Evolutionary conservation across 2,113 vertebrate species (phyloP).

Genomic region (Perognathus longimembris): DNA sequence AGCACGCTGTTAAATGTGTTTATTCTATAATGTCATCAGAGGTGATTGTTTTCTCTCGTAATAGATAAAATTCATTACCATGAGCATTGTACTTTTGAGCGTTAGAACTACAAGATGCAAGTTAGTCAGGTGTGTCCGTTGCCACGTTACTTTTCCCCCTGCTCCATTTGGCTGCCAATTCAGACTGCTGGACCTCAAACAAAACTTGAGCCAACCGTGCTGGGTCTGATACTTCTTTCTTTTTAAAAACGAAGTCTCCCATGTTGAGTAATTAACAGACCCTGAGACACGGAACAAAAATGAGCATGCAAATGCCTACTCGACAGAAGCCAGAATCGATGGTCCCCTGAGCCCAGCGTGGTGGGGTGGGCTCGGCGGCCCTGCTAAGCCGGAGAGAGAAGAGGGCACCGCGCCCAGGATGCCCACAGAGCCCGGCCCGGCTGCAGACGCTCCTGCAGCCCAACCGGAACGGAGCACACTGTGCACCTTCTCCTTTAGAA

Average conservation of each 20-base stretch:
- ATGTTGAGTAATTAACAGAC: slow-evolving; percentile 78
- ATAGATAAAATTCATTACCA: slow-evolving; percentile 93
- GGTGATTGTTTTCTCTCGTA: slow-evolving; percentile 91
- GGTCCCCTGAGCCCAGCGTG: background rate
- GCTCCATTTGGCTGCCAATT: slow-evolving; percentile 78
- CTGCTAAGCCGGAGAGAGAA: too few relatives aligned
- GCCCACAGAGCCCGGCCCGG: too few relatives aligned
- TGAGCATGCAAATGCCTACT: slow-evolving; percentile 68
- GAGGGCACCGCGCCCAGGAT: too few relatives aligned
- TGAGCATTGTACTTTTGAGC: slow-evolving; percentile 90
- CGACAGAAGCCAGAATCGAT: slow-evolving; percentile 50
- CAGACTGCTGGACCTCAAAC: slow-evolving; percentile 84
- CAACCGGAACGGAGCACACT: background rate
- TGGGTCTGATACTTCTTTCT: slow-evolving; percentile 33
- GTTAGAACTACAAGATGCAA: slow-evolving; percentile 85
- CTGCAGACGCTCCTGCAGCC: too few relatives aligned
- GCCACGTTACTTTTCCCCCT: background rate
- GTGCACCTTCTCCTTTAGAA: background rate
- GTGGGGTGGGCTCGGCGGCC: background rate
- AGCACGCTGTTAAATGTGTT: slow-evolving; percentile 95
- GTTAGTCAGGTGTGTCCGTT: slow-evolving; percentile 88
- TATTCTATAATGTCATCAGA: slow-evolving; percentile 95
- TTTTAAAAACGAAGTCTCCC: slow-evolving; percentile 28
- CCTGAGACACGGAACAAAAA: slow-evolving; percentile 67
- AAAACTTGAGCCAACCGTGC: slow-evolving; percentile 81